Conservation (phyloP, 2,888 invertebrate genomes). For the Bedellia somnulentella region DNA sequence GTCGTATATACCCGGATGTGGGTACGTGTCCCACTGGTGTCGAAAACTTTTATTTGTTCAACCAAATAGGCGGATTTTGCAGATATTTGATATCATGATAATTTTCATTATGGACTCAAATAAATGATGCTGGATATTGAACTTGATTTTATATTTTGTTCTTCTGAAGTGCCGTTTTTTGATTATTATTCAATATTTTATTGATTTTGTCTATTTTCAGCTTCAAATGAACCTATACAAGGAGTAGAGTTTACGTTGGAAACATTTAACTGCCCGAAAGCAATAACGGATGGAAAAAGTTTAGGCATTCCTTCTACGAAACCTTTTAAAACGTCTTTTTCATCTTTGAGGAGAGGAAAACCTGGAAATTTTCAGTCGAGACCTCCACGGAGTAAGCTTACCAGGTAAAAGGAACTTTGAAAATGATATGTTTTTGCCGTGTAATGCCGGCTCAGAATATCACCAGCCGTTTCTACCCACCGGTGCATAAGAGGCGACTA, state of each 20-base stretch:
- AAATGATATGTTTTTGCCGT: too few species aligned
- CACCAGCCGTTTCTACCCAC: too few species aligned
- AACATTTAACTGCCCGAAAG: constrained; percentile 72
- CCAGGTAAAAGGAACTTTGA: constrained; percentile 24
- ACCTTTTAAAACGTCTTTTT: constrained; percentile 39
- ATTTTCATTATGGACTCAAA: background rate
- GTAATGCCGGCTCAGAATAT: too few species aligned
- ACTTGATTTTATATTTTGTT: background rate
- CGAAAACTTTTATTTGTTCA: too few species aligned
- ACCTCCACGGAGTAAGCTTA: constrained; percentile 38
- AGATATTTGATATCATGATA: too few species aligned
- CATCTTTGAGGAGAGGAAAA: constrained; percentile 40
- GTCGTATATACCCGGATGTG: too few species aligned
- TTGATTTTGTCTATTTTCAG: constrained; percentile 30
- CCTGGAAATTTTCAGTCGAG: constrained; percentile 22
- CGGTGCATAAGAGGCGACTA: too few species aligned
- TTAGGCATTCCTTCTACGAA: constrained; percentile 26
- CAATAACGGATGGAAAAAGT: constrained; percentile 37
- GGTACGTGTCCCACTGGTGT: too few species aligned
- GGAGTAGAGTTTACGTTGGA: constrained; percentile 89
- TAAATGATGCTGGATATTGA: background rate
- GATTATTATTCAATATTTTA: background rate
- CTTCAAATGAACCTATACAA: constrained; percentile 76
- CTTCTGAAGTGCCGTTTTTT: background rate
- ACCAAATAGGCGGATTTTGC: too few species aligned